Percentiles rank a stretch among this genome's conserved stretches.
Evolutionary conservation across 2,797 vertebrate species (phyloP).

Genomic region (Malacoctenus gilli): DNA sequence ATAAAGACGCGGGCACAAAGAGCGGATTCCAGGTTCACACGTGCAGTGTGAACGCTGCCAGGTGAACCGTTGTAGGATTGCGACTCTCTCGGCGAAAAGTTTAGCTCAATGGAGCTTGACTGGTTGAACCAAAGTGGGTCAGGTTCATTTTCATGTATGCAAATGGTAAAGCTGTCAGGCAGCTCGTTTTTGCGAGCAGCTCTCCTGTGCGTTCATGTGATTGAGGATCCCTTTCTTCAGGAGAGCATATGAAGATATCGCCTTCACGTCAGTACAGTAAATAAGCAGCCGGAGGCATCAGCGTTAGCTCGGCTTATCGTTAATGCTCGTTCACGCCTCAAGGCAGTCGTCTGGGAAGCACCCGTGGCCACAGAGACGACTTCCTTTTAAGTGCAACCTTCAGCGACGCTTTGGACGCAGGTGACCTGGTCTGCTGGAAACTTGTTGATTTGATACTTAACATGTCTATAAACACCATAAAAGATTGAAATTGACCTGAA

Average conservation of each 20-base stretch:
- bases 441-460: no score
- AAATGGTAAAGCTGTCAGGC: background rate
- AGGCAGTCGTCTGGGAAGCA: background rate
- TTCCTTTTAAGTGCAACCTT: no score
- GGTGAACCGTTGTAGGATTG: background rate
- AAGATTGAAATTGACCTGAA: no score
- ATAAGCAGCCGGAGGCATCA: background rate
- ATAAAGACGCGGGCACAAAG: slow-evolving; percentile 10
- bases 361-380: background rate
- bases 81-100: background rate
- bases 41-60: slow-evolving; percentile 11
- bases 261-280: background rate
- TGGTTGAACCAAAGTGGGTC: background rate
- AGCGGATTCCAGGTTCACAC: background rate
- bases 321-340: no score
- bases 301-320: background rate
- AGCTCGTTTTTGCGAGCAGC: background rate
- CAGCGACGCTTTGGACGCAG: no score
- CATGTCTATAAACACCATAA: no score
- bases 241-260: background rate
- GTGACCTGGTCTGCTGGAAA: no score
- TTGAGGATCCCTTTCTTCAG: background rate
- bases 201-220: background rate
- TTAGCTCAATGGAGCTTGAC: background rate
- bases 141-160: slow-evolving; percentile 5